phyloP scores from a whole-genome alignment of 35 echinoderm and acorn worm genomes.

The Eucidaris tribuloides region DNA sequence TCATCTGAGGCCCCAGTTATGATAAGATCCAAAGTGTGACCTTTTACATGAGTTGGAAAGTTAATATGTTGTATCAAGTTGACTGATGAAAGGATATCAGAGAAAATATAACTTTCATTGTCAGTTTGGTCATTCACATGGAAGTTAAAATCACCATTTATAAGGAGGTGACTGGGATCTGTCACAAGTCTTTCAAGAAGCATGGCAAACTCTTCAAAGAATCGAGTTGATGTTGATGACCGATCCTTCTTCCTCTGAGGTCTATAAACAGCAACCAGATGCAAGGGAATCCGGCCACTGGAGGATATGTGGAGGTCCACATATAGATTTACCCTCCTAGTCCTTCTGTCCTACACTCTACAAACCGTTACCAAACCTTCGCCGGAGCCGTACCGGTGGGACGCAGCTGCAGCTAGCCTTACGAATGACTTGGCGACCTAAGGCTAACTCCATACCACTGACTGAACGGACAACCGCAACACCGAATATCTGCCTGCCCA shows the following conservation, averaged over 20 bases:
- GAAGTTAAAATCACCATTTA: neutral
- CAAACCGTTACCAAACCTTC: no score
- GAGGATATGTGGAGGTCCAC: neutral
- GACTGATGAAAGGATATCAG: neutral
- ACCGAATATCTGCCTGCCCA: no score
- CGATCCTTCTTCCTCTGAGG: neutral
- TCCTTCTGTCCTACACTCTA: no score
- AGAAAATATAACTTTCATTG: neutral
- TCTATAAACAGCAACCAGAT: neutral
- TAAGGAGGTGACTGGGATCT: neutral
- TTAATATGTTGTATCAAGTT: neutral
- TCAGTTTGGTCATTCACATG: neutral
- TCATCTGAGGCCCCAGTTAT: slow-evolving; percentile 11
- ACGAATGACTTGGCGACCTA: no score
- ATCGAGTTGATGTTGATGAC: neutral
- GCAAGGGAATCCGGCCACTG: neutral
- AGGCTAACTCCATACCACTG: no score
- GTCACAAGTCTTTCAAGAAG: neutral
- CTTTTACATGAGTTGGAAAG: slow-evolving; percentile 28
- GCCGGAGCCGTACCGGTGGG: no score
- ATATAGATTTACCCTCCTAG: no score
- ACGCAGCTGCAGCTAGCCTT: no score
- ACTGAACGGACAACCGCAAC: no score
- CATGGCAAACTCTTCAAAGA: neutral
- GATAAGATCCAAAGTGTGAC: slow-evolving; percentile 31